Base-by-base conservation (phyloP, 2,113 vertebrate genomes). In the Pelecanoides urinatrix region DNA sequence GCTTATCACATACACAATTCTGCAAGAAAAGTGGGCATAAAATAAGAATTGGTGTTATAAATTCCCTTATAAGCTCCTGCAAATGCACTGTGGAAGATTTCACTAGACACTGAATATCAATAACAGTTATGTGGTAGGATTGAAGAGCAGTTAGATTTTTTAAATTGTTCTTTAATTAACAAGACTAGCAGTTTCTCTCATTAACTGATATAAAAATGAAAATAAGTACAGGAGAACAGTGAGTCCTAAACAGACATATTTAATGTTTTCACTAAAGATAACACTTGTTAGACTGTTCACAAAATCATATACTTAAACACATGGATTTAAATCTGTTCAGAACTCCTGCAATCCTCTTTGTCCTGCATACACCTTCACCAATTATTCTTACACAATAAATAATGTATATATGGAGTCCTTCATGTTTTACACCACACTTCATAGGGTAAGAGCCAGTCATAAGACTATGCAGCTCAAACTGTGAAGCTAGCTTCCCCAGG, bases 331-430 rank as follows among this genome's bases (percentile, higher is more conserved):
- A 90, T 58, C 32, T 73, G 62, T 94, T 89, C 80, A 79, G 84
- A 97, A 94, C 83, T 89, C 92, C 71, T 79, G 66, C 80, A 82
- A 25, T 61, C 74, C 32, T 82, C 77, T 92, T 87, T 73, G 66
- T 63, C 87, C 88, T 88, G 42, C 67, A 79, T 66, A 42, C 45
- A 86, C 36, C 77, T 95, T 85, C 91, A 66, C 86, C 86, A 88
- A 95, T 95, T 95, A 91, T 94, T 85, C 84, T 73, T 73, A 79
- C 42, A 70, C 40, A 73, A 95, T 97, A 97, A 96, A 97, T 97
- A 97, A 97, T 97, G 87, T 66, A 96, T 95, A 92, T 40, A 21
- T 8, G 18, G 66, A 92, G 45, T 73, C 86, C 87, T 96, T 94
- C 66, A 76, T 66, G 58, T 91, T 95, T 91, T 85, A 90, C 79